Evolutionary conservation across 2,888 invertebrate species (phyloP), one percentile per base, ranked within the genome.

Genomic region (Ditula angustiorana): DNA sequence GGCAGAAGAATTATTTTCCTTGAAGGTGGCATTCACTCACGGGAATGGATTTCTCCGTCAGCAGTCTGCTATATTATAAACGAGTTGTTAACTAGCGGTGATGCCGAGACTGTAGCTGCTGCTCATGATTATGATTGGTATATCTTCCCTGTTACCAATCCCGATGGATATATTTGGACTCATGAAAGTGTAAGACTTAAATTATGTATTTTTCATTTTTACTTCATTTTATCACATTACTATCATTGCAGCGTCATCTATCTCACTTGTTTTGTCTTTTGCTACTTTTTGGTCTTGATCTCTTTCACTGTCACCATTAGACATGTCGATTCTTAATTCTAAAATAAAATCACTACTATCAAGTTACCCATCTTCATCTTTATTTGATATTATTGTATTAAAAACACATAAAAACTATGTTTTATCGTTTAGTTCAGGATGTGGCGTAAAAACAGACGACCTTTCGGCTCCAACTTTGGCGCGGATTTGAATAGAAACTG

Each of bases 11-110:
- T 71, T 0, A 76, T 92, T 2, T 90, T 92, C 13, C 72, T 92
- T 11, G 92, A 92, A 85, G 83, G 87, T 68, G 94, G 94, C 16
- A 96, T 96, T 67, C 96, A 96, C 81, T 94, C 96, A 0, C 93
- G 97, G 52, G 97, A 97, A 87, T 97, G 96, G 96, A 95, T 96
- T 13, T 90, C 94, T 0, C 94, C 95, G 0, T 94, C 96, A 0
- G 93, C 94, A 0, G 91, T 94, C 0, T 94, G 95, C 28, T 96
- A 92, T 67, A 90, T 96, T 2, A 81, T 94, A 11, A 93, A 94
- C 72, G 93, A 95, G 71, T 81, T 96, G 2, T 71, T 95, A 47
- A 94, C 93, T n/a, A 95, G 94, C 68, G 73, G 83, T 1, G 82
- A 94, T 67, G 70, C 80, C 0, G 88, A 91, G 5, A 81, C 93